Percentiles rank a stretch among this genome's conserved stretches.
Conservation (phyloP, 2,113 vertebrate genomes). For the Lampris incognitus region DNA sequence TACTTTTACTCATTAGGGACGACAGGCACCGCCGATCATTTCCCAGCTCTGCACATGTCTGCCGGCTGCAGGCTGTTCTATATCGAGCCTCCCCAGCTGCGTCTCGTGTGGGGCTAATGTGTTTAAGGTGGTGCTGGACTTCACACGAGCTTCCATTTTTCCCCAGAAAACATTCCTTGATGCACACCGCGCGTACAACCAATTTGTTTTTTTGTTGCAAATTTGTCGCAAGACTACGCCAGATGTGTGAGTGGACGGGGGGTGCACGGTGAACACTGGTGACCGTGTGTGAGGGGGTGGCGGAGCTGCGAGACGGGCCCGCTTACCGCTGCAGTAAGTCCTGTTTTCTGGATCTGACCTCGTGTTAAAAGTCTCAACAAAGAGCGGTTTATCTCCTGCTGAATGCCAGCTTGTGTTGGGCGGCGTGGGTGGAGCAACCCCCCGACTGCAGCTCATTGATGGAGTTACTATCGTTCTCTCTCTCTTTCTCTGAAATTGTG, state of each 20-base stretch:
- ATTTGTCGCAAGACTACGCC: not conserved
- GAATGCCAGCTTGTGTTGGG: conserved; percentile 37
- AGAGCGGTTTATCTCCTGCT: not conserved
- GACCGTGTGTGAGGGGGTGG: conserved; percentile 26
- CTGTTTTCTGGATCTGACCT: conserved; percentile 13
- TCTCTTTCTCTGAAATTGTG: not conserved
- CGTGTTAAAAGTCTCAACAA: conserved; percentile 22
- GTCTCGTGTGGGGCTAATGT: no score
- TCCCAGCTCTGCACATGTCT: no score
- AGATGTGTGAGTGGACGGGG: not conserved
- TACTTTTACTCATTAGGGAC: no score
- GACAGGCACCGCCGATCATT: no score
- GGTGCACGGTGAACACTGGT: not conserved
- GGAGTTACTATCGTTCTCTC: conserved; percentile 15
- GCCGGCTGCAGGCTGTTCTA: no score
- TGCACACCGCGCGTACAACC: not conserved
- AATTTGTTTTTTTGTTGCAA: no score
- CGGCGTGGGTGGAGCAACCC: conserved; percentile 24
- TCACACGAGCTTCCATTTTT: not conserved
- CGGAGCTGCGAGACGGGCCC: not conserved
- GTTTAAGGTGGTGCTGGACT: no score
- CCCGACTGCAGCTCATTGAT: conserved; percentile 20
- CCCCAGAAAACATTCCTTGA: not conserved
- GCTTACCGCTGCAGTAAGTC: conserved; percentile 21
- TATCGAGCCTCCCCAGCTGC: no score